These are phyloP conservation scores for Lutjanus argentimaculatus DNA, from an alignment of 2,797 vertebrate species.

Conservation along the genomic window DNA sequence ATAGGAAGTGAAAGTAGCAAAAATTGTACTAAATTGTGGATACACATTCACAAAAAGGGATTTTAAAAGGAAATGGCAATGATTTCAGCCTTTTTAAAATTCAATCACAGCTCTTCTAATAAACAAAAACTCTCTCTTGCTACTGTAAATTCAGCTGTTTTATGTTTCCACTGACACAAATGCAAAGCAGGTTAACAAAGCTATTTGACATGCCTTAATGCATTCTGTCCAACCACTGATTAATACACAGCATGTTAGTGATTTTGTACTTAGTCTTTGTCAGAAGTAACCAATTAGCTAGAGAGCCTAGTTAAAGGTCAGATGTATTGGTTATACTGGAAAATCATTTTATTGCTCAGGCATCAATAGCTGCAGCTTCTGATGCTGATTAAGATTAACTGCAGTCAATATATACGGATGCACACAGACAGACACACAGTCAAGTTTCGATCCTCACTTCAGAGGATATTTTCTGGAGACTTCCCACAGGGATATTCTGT, in stretches of 20 bases:
- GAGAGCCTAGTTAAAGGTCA: slow-evolving; percentile 48
- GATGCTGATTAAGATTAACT: slow-evolving; percentile 49
- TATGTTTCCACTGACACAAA: not conserved
- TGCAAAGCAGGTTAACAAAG: not conserved
- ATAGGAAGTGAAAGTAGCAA: not conserved
- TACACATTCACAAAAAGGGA: not conserved
- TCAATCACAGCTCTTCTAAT: not conserved
- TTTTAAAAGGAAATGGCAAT: not conserved
- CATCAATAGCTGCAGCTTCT: slow-evolving; percentile 30
- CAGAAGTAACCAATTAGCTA: slow-evolving; percentile 24
- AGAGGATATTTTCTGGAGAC: too few relatives aligned
- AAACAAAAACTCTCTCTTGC: not conserved
- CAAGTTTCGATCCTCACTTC: too few relatives aligned
- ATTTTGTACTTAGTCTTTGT: slow-evolving; percentile 23
- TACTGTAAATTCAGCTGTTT: not conserved
- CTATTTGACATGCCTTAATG: not conserved
- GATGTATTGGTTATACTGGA: slow-evolving; percentile 9
- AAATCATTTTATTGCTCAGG: slow-evolving; percentile 29
- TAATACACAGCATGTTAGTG: slow-evolving; percentile 16
- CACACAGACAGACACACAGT: not conserved
- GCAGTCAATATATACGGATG: not conserved
- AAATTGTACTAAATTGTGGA: not conserved
- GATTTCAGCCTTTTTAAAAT: not conserved
- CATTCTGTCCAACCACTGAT: slow-evolving; percentile 10
- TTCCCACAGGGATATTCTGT: too few relatives aligned